phyloP scores from a whole-genome alignment of 2,113 vertebrate genomes.

The Atractosteus spatula region DNA sequence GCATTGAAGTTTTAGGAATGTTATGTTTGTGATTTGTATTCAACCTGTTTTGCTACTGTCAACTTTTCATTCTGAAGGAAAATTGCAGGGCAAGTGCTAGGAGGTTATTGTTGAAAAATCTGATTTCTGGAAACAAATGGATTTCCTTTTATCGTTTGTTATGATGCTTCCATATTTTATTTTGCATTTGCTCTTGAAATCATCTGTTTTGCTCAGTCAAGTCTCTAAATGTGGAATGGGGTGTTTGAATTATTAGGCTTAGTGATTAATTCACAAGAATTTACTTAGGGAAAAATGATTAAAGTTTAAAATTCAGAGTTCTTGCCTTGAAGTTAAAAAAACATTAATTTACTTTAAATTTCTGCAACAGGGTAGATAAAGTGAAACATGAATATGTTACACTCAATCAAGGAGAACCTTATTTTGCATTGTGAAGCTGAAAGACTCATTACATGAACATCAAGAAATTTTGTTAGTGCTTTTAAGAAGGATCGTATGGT shows the following conservation, averaged over 20 bases:
- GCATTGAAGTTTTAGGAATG: too few species aligned
- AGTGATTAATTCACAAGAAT: neutral
- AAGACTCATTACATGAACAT: too few species aligned
- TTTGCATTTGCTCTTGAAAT: slow-evolving; percentile 11
- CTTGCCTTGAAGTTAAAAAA: neutral
- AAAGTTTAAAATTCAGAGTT: neutral
- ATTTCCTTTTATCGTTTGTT: too few species aligned
- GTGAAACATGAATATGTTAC: neutral
- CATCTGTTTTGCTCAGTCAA: slow-evolving; percentile 5
- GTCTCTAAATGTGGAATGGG: neutral
- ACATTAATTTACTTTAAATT: neutral
- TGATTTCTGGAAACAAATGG: too few species aligned
- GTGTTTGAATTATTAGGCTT: slow-evolving; percentile 2
- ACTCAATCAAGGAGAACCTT: neutral
- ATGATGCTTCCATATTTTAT: neutral
- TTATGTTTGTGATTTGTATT: too few species aligned
- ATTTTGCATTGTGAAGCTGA: too few species aligned
- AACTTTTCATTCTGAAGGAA: too few species aligned
- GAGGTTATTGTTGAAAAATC: too few species aligned
- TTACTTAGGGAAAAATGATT: neutral
- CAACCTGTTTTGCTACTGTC: too few species aligned
- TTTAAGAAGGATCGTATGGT: too few species aligned
- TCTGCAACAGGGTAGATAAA: slow-evolving; percentile 3
- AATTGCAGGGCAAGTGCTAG: too few species aligned
- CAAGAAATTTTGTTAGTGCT: too few species aligned